Percentiles rank a stretch among this genome's conserved stretches.
Conservation (phyloP, 2,797 vertebrate genomes). For the Natrix natrix region DNA sequence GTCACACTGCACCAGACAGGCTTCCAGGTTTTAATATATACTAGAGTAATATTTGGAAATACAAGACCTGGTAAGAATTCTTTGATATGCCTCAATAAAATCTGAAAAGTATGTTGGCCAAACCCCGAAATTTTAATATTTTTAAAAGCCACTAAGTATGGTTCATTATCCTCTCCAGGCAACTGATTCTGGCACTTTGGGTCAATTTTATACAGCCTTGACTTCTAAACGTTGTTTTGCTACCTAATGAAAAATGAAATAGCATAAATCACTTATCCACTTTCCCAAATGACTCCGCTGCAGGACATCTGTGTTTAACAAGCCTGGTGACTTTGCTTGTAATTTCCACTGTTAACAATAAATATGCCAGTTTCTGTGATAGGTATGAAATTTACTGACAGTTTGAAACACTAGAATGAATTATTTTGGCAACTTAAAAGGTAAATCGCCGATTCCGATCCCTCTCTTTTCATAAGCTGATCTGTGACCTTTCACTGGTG, state of each 20-base stretch:
- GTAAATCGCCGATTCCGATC: rapidly evolving
- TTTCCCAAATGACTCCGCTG: constrained; percentile 6
- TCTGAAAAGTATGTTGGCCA: constrained; percentile 12
- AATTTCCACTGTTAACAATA: constrained; percentile 12
- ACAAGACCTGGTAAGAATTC: constrained; percentile 5
- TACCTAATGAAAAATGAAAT: constrained; percentile 10
- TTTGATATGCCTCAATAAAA: background rate
- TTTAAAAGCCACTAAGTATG: background rate
- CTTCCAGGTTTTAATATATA: background rate
- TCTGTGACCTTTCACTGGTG: background rate
- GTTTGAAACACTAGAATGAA: background rate
- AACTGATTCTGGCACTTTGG: constrained; percentile 1
- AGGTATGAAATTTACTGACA: background rate
- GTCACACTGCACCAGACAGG: background rate
- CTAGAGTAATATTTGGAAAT: background rate
- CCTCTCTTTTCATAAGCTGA: background rate
- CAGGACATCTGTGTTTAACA: rapidly evolving
- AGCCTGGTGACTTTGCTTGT: background rate
- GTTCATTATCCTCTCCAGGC: constrained; percentile 13
- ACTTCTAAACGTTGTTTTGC: background rate
- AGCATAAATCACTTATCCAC: background rate
- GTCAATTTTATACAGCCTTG: background rate
- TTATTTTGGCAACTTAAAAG: rapidly evolving
- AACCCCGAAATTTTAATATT: background rate
- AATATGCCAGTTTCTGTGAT: background rate